A percentile compares a stretch with the other conserved stretches of the same genome.
phyloP scores from a whole-genome alignment of 2,113 vertebrate genomes.

The Aepyceros melampus region DNA sequence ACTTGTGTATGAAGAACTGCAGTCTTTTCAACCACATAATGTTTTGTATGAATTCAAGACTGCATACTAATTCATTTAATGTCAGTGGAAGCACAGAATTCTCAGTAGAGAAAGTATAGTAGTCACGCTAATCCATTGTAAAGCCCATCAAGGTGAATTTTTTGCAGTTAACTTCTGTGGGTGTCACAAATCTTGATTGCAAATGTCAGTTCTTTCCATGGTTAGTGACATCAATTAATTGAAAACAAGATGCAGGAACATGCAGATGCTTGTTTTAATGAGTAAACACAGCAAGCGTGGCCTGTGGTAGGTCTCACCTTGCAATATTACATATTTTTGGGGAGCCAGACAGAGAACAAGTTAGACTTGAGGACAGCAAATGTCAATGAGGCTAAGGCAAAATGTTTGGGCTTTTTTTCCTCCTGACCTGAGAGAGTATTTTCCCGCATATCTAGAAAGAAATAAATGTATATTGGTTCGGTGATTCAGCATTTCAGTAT shows the following conservation, averaged over 20 bases:
- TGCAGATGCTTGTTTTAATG: slow-evolving; percentile 48
- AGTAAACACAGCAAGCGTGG: not conserved
- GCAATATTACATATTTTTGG: slow-evolving; percentile 7
- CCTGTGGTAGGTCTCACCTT: slow-evolving; percentile 32
- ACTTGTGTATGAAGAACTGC: not conserved
- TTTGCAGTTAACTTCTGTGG: not conserved
- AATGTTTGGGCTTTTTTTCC: not conserved
- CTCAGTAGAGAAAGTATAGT: not conserved
- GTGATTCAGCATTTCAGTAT: not conserved
- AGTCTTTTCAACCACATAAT: not conserved
- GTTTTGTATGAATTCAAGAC: not conserved
- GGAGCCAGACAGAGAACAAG: slow-evolving; percentile 45
- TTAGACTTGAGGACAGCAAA: slow-evolving; percentile 41
- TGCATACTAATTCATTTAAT: not conserved
- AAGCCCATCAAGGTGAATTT: not conserved
- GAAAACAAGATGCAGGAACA: slow-evolving; percentile 43
- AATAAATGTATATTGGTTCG: not conserved
- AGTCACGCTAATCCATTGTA: not conserved
- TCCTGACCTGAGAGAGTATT: not conserved
- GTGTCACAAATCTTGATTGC: slow-evolving; percentile 5
- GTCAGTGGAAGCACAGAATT: not conserved
- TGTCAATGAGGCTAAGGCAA: not conserved
- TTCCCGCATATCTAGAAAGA: not conserved
- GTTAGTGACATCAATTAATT: slow-evolving; percentile 52
- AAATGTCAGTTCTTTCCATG: slow-evolving; percentile 47